Base-by-base conservation (phyloP, 2,888 invertebrate species). In the Malachius bipustulatus region DNA sequence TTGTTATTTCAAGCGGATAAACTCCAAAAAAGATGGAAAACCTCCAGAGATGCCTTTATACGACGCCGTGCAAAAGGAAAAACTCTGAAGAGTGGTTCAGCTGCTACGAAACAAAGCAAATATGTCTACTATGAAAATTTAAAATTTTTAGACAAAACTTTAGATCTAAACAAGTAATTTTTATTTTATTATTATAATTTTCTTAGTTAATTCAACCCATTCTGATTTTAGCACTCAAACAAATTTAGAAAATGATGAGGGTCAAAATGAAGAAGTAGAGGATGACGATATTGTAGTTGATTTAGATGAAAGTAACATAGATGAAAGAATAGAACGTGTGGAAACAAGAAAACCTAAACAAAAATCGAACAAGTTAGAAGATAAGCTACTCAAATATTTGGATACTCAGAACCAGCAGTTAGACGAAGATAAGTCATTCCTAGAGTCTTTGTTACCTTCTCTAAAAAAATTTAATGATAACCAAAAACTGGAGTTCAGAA, bases 391-490 rank as follows among this genome's bases (percentile, higher is more conserved):
- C n/a, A n/a, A n/a, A n/a, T n/a, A n/a, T n/a, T n/a, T n/a, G n/a
- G n/a, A n/a, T n/a, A n/a, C n/a, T n/a, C n/a, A n/a, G n/a, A 9
- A 2, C 2, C 8, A 13, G 12, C 13, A 10, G 14, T 28, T 9
- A 8, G 29, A 28, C 2, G 29, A n/a, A 2, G 29, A 28, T 11
- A 28, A 11, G 12, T 11, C 11, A 14, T 28, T 28, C n/a, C n/a
- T 28, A n/a, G 29, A 28, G 9, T 28, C 29, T 9, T 14, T 28
- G 2, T 28, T 28, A n/a, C 29, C 29, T 14, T 14, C 29, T n/a
- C 2, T 28, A 9, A 8, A 11, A 4, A 28, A 2, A 8, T 28
- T 28, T 14, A 28, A 28, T 4, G 29, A 28, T 9, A 14, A 11
- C 3, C 29, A 28, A 14, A 28, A n/a, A 2, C n/a, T 28, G 29